phyloP scores from a whole-genome alignment of 2,113 vertebrate genomes.

The Bubo bubo region DNA sequence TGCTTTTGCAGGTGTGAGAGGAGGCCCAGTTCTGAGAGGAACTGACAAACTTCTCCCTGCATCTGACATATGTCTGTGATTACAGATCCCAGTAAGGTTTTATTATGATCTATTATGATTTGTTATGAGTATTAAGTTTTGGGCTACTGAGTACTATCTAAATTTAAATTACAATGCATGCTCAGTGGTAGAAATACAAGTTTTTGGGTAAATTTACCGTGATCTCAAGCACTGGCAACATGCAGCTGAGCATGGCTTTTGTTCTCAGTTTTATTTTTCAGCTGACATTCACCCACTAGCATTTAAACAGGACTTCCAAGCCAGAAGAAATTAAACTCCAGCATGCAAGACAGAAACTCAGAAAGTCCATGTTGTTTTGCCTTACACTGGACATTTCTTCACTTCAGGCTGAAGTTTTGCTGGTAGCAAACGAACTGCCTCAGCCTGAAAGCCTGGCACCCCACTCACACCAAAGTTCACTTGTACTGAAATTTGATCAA shows the following conservation, averaged over 20 bases:
- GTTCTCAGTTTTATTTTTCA: not conserved
- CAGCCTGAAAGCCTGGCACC: fast-evolving
- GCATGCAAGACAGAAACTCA: not conserved
- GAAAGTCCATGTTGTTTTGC: fast-evolving
- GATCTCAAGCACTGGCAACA: not conserved
- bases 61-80: not conserved
- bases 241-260: not conserved
- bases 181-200: not conserved
- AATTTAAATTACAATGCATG: not conserved
- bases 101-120: not conserved
- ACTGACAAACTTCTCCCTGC: not conserved
- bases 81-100: not conserved
- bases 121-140: not conserved
- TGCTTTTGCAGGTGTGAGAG: not conserved
- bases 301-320: not conserved
- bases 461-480: fast-evolving
- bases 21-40: not conserved
- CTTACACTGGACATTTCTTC: not conserved
- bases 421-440: not conserved
- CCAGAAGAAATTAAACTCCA: not conserved
- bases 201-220: not conserved
- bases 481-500: not conserved
- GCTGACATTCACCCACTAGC: not conserved
- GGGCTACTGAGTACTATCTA: not conserved
- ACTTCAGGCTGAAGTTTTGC: not conserved